Evolutionary conservation across 2,797 vertebrate genomes (phyloP), one percentile per base, ranked within the genome.

Genomic region (Melanogrammus aeglefinus): DNA sequence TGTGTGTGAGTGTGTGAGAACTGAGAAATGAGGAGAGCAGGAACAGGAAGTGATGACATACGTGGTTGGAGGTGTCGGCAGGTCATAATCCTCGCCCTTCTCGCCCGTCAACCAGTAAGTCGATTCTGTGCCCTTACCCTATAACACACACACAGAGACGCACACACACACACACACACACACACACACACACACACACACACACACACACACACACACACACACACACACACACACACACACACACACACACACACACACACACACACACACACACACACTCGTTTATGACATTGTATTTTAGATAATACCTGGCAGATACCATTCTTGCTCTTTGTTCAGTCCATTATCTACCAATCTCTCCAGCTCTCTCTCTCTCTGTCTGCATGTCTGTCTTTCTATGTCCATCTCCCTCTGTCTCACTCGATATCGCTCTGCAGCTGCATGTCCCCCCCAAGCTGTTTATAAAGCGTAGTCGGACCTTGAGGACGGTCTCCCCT

Each of bases 51-150:
- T 9, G 16, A 10, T 78, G 66, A 88, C 98, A 97, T 93, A 99
- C 97, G 88, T 95, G 78, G 98, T 96, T 18, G 97, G 98, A 47
- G 97, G 96, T 72, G 92, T 94, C 9, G 97, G 97, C 70, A 97
- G 94, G 85, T 94, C 92, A 82, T 96, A 96, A 81, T 96, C 90
- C 85, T 95, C 82, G 24, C 96, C 95, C 41, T 91, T 95, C 80
- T 96, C 94, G 41, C 97, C 97, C 0, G 94, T 99, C 91, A 99
- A 86, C 98, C 98, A 99, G 90, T 97, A 98, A 2, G 97, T 99
- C n/a, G 91, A 95, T 88, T 98, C 96, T 33, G 93, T 96, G 80
- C 97, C 97, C 94, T 94, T 97, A 69, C 96, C 98, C 98, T 98
- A 85, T 77, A 41, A 80, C 74, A 72, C 4, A 3, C 2, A 71